Conservation (phyloP, 2,888 invertebrate species). For the Dinocampus coccinellae region DNA sequence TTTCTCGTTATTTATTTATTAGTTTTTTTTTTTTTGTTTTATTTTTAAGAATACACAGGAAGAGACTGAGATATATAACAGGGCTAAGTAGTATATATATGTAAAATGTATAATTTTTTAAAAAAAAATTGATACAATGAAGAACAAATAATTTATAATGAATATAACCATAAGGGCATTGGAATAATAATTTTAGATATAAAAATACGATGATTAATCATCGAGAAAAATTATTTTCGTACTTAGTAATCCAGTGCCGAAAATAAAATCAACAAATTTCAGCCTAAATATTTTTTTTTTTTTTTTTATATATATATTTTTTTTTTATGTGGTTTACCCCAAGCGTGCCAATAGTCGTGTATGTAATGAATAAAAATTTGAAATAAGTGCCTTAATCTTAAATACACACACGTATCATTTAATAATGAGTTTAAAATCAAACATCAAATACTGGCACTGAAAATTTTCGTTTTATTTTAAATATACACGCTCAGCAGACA, state of each 20-base stretch:
- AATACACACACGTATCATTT: neutral
- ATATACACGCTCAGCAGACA: no score
- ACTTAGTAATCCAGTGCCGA: constrained; percentile 19
- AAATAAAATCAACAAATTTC: neutral
- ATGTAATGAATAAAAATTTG: neutral
- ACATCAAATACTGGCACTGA: neutral
- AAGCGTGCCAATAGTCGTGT: constrained; percentile 11
- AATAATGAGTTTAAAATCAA: neutral
- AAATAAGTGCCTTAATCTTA: constrained; percentile 1
- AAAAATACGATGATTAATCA: neutral
- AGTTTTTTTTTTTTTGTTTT: no score
- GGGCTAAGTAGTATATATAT: no score
- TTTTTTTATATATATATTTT: neutral
- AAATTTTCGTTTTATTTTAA: no score
- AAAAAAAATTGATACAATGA: no score
- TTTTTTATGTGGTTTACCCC: neutral
- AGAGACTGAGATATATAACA: no score
- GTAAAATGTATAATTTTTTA: no score
- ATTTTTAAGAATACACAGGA: no score
- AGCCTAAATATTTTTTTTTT: neutral
- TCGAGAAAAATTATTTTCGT: constrained; percentile 27
- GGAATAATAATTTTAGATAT: neutral
- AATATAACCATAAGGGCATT: no score
- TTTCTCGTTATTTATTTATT: no score
- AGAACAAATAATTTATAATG: no score